These are phyloP conservation scores for Haemorhous mexicanus DNA, from an alignment of 2,113 vertebrate genomes.

Conservation along the genomic window DNA sequence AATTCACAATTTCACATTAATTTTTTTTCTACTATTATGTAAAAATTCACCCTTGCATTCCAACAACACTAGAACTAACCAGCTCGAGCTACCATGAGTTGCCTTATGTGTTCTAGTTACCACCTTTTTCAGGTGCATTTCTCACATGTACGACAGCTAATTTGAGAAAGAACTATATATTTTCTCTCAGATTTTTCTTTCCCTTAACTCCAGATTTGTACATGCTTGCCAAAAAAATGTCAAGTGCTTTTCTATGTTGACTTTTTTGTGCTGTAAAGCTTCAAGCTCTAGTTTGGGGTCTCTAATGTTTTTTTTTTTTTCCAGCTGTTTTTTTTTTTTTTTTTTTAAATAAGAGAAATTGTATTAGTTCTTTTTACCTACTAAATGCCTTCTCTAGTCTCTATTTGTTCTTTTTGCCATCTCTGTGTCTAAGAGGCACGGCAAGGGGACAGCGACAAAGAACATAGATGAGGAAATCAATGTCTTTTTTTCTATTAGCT, in stretches of 20 bases:
- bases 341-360: background rate
- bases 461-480: background rate
- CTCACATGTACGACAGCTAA: fast-evolving
- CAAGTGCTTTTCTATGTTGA: background rate
- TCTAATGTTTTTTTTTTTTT: background rate
- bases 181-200: background rate
- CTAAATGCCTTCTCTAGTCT: background rate
- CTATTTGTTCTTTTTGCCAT: background rate
- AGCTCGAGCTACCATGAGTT: background rate
- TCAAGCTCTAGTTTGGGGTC: background rate
- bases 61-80: background rate
- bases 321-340: background rate
- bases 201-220: background rate
- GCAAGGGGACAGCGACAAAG: background rate
- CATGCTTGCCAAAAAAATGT: background rate
- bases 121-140: background rate
- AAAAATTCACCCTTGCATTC: background rate
- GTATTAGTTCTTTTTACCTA: background rate
- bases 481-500: background rate
- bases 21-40: background rate
- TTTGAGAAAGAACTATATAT: background rate
- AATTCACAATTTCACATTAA: background rate
- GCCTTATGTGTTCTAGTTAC: background rate
- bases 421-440: background rate
- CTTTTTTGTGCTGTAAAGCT: background rate